Evolutionary conservation across 1,140 invertebrate genomes (phyloP).

Genomic region (Onthophagus taurus): DNA sequence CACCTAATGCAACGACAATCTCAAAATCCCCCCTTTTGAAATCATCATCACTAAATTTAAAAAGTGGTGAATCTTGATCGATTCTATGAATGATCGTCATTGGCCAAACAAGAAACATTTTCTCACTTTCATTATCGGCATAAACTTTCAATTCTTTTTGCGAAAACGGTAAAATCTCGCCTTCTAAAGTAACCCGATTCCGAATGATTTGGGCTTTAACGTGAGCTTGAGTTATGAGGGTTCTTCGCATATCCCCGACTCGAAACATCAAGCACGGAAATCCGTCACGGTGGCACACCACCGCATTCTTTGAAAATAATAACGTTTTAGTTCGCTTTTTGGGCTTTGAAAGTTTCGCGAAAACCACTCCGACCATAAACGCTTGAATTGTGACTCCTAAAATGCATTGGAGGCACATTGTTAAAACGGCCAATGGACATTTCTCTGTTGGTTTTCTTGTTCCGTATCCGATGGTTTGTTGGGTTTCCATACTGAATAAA

Average conservation of each 20-base stretch:
- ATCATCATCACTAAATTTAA: constrained; percentile 73
- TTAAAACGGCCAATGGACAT: constrained; percentile 82
- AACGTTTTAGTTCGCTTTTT: constrained; percentile 89
- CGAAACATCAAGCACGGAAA: constrained; percentile 82
- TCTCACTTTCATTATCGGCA: constrained; percentile 65
- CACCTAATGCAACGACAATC: constrained; percentile 82
- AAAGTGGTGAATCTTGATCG: constrained; percentile 72
- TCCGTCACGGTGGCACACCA: constrained; percentile 79
- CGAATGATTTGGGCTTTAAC: constrained; percentile 77
- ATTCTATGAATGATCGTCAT: constrained; percentile 83
- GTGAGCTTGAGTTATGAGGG: constrained; percentile 85
- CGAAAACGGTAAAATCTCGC: constrained; percentile 70
- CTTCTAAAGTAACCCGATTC: constrained; percentile 71
- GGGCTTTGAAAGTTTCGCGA: constrained; percentile 73
- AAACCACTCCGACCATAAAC: constrained; percentile 80
- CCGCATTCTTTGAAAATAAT: constrained; percentile 80
- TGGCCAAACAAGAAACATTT: constrained; percentile 86
- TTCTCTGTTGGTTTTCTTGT: constrained; percentile 77
- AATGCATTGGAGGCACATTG: constrained; percentile 83
- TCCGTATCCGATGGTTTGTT: constrained; percentile 75
- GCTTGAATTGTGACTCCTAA: constrained; percentile 76
- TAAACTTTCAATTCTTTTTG: constrained; percentile 70
- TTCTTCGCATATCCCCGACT: constrained; percentile 89
- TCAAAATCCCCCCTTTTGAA: constrained; percentile 79
- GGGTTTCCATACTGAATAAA: constrained; percentile 80